Evolutionary conservation across 2,888 invertebrate genomes (phyloP), one percentile per base, ranked within the genome.

Genomic region (Apantesis nais): DNA sequence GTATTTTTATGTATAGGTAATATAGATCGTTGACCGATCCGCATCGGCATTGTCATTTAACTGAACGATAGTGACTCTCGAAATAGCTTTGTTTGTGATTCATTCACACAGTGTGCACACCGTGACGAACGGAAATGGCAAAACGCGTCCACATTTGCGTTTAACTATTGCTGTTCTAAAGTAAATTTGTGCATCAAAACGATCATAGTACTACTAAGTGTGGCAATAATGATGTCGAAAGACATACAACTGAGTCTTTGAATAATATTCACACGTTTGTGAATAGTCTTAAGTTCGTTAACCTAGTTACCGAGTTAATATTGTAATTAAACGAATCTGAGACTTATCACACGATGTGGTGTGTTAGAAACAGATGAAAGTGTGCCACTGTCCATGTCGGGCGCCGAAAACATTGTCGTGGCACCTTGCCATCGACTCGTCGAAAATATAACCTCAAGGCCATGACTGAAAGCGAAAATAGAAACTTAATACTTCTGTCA

Each of bases 121-220:
- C 93, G 92, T 93, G 90, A 93, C 94, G 90, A 83, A 83, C 90
- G 94, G 93, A 94, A 92, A 88, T 88, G 89, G 90, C 89, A 88
- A 90, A 90, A 90, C 82, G 83, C 88, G 85, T 85, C 75, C 84
- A 87, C 89, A 88, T 89, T 88, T 88, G 87, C 89, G 88, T 89
- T 84, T 85, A 84, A 80, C 82, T 81, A 84, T 78, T 77, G 81
- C 78, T 80, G 78, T 78, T 78, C 76, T 70, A 74, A 66, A 81
- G 78, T 77, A 82, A 84, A 85, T 78, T 79, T 76, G 74, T 81
- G 72, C 58, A 85, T 81, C 74, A 71, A 79, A 84, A 84, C 83
- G 81, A 77, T 84, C 73, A 82, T 82, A 80, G 80, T 78, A 83
- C 82, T 82, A 84, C 83, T 81, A 73, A 67, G 68, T 72, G 82